Percentiles rank a stretch among this genome's conserved stretches.
Evolutionary conservation across 1,140 invertebrate genomes (phyloP).

Genomic region (Drosophila carrolli): DNA sequence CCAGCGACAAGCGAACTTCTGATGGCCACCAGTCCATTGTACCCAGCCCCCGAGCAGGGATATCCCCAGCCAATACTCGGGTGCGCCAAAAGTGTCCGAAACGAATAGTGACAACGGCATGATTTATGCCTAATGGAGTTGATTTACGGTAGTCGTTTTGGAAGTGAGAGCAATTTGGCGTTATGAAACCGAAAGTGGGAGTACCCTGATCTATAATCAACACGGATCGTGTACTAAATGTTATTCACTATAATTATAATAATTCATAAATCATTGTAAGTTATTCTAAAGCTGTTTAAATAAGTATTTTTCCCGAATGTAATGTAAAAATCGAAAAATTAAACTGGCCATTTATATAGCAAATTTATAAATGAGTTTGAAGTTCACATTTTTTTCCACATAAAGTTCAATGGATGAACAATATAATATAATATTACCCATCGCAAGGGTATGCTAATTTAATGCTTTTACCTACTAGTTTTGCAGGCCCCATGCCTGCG

Average conservation of each 20-base stretch:
- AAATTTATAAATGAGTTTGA: too few relatives aligned
- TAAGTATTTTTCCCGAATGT: too few relatives aligned
- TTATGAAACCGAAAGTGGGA: conserved; percentile 3
- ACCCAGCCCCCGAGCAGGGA: conserved; percentile 17
- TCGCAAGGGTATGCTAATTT: neutral
- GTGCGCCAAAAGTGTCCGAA: conserved; percentile 8
- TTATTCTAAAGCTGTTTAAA: too few relatives aligned
- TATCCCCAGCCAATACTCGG: conserved; percentile 20
- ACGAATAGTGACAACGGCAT: conserved; percentile 6
- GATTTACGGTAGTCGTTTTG: neutral
- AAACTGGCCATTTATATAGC: too few relatives aligned
- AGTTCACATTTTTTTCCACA: too few relatives aligned
- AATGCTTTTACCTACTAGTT: neutral
- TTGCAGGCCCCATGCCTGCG: neutral
- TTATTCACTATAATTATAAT: too few relatives aligned
- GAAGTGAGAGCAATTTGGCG: conserved; percentile 1
- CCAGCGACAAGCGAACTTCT: conserved; percentile 36
- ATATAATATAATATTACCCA: neutral
- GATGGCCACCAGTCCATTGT: conserved; percentile 45
- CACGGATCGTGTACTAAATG: too few relatives aligned
- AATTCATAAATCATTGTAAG: too few relatives aligned
- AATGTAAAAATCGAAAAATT: too few relatives aligned
- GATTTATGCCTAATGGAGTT: conserved; percentile 26
- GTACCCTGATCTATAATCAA: neutral
- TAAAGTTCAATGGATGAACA: too few relatives aligned